phyloP scores from a whole-genome alignment of 2,113 vertebrate genomes.

The Chascanopsetta lugubris region DNA sequence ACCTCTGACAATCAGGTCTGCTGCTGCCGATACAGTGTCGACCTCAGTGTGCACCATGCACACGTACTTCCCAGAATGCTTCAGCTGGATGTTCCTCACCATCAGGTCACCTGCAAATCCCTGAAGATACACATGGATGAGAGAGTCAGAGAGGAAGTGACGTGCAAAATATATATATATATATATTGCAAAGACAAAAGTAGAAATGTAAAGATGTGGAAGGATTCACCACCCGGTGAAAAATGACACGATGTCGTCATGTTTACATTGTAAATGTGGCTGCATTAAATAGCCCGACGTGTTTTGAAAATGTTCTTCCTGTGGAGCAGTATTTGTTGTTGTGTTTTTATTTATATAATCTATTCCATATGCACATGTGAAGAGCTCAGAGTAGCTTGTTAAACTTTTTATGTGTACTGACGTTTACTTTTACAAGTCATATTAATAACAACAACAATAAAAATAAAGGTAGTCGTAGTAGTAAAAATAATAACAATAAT shows the following conservation, averaged over 20 bases:
- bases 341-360: constrained; percentile 1
- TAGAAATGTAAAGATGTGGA: not conserved
- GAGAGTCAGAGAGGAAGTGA: not conserved
- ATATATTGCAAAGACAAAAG: not conserved
- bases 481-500: no score
- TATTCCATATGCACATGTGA: constrained; percentile 43
- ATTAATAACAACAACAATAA: no score
- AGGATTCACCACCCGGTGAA: constrained; percentile 11
- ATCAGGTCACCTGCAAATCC: constrained; percentile 90
- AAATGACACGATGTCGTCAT: constrained; percentile 1
- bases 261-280: constrained; percentile 17
- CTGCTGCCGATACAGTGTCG: constrained; percentile 86
- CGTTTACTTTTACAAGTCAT: no score
- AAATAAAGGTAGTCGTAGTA: no score
- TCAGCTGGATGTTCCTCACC: constrained; percentile 90
- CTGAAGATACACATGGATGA: constrained; percentile 61
- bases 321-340: constrained; percentile 27
- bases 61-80: constrained; percentile 89
- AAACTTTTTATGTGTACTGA: no score
- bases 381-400: constrained; percentile 16
- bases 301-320: constrained; percentile 16
- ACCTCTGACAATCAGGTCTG: constrained; percentile 89
- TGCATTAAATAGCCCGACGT: constrained; percentile 14
- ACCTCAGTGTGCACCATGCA: constrained; percentile 87
- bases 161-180: no score